Evolutionary conservation across 2,888 invertebrate species (phyloP).

Genomic region (Abrostola tripartita): DNA sequence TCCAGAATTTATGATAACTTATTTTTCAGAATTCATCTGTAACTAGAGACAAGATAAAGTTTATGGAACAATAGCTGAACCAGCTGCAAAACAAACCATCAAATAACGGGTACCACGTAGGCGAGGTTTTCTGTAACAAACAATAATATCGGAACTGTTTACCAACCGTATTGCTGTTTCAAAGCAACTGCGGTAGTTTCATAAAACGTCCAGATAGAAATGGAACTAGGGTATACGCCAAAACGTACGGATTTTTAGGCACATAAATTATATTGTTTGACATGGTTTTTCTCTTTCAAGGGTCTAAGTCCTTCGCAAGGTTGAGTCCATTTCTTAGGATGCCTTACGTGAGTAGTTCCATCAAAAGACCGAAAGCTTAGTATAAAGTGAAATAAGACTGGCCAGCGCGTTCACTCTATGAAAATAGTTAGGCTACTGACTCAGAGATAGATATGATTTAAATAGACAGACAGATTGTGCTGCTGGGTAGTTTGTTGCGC

Average conservation of each 20-base stretch:
- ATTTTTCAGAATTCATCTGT: background rate
- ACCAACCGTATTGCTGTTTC: slow-evolving; percentile 10
- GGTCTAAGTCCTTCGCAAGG: no score
- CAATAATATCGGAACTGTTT: slow-evolving; percentile 33
- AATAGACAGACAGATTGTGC: no score
- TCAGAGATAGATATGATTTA: no score
- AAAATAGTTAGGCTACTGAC: no score
- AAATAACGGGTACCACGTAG: slow-evolving; percentile 13
- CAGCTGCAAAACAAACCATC: slow-evolving; percentile 26
- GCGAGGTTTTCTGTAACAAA: slow-evolving; percentile 30
- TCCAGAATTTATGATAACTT: background rate
- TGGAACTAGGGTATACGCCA: background rate
- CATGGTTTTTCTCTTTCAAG: no score
- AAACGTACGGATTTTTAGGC: background rate
- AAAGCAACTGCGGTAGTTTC: slow-evolving; percentile 4
- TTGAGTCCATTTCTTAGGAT: no score
- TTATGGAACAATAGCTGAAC: slow-evolving; percentile 23
- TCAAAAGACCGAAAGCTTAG: no score
- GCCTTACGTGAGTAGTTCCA: no score
- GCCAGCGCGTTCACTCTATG: no score
- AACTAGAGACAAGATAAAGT: slow-evolving; percentile 12
- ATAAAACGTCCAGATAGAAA: background rate
- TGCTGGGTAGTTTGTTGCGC: no score
- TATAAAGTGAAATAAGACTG: no score
- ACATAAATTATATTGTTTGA: background rate